Conservation (phyloP, 2,797 vertebrate genomes). For the Karalla daura region DNA sequence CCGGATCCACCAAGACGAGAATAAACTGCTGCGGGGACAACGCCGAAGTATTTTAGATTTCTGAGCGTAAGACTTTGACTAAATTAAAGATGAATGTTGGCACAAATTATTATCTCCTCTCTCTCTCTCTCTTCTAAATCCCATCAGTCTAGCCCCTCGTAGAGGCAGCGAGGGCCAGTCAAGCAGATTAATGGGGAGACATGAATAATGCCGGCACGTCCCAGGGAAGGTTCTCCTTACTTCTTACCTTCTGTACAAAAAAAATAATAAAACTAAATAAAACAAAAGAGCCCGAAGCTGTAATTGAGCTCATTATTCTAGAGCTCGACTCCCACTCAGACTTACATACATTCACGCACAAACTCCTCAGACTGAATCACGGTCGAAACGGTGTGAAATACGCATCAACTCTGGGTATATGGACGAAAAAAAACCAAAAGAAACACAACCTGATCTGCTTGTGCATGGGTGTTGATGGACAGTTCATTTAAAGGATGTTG, state of each 20-base stretch:
- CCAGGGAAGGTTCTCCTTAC: background rate
- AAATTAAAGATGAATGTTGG: slow-evolving; percentile 27
- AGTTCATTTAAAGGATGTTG: background rate
- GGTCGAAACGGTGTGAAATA: slow-evolving; percentile 6
- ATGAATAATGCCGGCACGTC: slow-evolving; percentile 17
- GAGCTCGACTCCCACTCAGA: slow-evolving; percentile 11
- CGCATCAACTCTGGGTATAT: slow-evolving; percentile 26
- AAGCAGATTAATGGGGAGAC: slow-evolving; percentile 14
- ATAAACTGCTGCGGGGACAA: background rate
- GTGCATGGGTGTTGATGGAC: background rate
- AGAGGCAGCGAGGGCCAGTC: background rate
- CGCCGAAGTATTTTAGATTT: slow-evolving; percentile 14
- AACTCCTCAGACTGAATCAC: slow-evolving; percentile 17
- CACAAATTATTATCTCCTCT: slow-evolving; percentile 15
- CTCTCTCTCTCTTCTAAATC: slow-evolving; percentile 8
- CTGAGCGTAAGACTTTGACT: background rate
- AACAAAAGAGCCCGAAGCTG: slow-evolving; percentile 11
- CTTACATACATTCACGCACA: slow-evolving; percentile 9
- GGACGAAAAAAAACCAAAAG: no score
- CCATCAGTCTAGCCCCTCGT: slow-evolving; percentile 8
- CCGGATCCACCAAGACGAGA: background rate
- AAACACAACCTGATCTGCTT: no score
- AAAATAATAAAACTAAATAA: no score
- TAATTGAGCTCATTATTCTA: slow-evolving; percentile 37
- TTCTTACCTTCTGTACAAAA: background rate